These are phyloP conservation scores for Lobophora halterata DNA, from an alignment of 2,888 invertebrate species.

Conservation along the genomic window DNA sequence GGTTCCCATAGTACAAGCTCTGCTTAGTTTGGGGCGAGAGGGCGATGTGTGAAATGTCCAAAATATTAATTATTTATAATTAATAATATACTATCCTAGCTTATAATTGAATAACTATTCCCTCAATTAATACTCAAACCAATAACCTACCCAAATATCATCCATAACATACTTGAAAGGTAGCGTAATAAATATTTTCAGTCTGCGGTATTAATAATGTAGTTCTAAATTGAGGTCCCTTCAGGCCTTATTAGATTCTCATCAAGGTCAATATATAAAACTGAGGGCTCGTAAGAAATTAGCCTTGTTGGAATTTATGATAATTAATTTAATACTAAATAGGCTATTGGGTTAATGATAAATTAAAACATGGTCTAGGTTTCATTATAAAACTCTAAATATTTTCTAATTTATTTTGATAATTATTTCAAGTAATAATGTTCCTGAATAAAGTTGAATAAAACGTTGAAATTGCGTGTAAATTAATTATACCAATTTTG, in stretches of 20 bases:
- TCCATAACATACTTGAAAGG: not conserved
- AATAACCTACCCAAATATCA: slow-evolving; percentile 1
- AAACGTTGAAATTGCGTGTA: slow-evolving; percentile 3
- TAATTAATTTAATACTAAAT: slow-evolving; percentile 3
- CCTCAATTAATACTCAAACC: slow-evolving; percentile 1
- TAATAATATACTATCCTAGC: too few relatives aligned
- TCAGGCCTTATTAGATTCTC: slow-evolving; percentile 1
- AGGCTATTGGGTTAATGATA: not conserved
- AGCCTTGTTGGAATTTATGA: slow-evolving; percentile 2
- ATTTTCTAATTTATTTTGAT: too few relatives aligned
- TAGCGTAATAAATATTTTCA: too few relatives aligned
- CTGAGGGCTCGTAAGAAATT: not conserved
- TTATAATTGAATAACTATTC: too few relatives aligned
- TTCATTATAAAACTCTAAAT: too few relatives aligned
- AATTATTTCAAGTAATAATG: too few relatives aligned
- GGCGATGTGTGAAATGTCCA: too few relatives aligned
- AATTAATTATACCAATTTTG: slow-evolving; percentile 12
- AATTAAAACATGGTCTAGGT: slow-evolving; percentile 2
- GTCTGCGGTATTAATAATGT: too few relatives aligned
- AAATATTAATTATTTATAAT: too few relatives aligned
- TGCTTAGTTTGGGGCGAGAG: too few relatives aligned
- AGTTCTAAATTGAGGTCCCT: not conserved
- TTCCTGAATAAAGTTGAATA: slow-evolving; percentile 8
- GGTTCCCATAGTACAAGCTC: too few relatives aligned
- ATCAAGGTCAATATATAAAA: not conserved